Base-by-base conservation (phyloP, 2,888 invertebrate genomes). In the Psylliodes chrysocephalus region DNA sequence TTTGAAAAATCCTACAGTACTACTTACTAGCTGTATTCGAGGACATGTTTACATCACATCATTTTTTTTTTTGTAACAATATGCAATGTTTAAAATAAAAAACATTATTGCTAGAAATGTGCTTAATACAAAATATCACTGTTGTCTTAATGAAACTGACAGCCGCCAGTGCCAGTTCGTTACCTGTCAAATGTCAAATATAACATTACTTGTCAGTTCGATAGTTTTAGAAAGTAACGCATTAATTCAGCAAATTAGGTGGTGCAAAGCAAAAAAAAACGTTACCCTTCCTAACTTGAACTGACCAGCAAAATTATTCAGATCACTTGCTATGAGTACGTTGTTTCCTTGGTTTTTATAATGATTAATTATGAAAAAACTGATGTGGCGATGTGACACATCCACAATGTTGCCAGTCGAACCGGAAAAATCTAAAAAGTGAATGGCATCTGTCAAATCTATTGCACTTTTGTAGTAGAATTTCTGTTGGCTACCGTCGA, bases 381-480 rank as follows among this genome's bases (percentile, higher is more conserved):
- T 44, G 44, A 44, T 44, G 44, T 44, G 44, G 44, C 44, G 44
- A 15, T 44, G 18, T 1, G 17, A 19, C 44, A 42, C 18, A 42
- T 42, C 42, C 42, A 42, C 5, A 15, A 15, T 42, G 5, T 42
- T 2, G 33, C n/a, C n/a, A 33, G 10, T n/a, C 5, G 5, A 38
- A 42, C 14, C 17, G n/a, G 8, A 18, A 14, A 14, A n/a, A 7
- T 2, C 15, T 42, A 42, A 42, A 8, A 12, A 14, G 14, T 12
- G 2, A 17, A 42, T 42, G 15, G 4, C 7, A 15, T 42, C 2
- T 42, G 17, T 15, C 42, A 22, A 46, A 61, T 46, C 72, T 77
- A 79, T 73, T 78, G 78, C 69, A 79, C 77, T 73, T 75, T 76
- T 19, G 77, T 69, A 38, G 71, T 63, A 3, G 54, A 28, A 35